Evolutionary conservation across 1,140 invertebrate species (phyloP).

Genomic region (Drosophila funebris): DNA sequence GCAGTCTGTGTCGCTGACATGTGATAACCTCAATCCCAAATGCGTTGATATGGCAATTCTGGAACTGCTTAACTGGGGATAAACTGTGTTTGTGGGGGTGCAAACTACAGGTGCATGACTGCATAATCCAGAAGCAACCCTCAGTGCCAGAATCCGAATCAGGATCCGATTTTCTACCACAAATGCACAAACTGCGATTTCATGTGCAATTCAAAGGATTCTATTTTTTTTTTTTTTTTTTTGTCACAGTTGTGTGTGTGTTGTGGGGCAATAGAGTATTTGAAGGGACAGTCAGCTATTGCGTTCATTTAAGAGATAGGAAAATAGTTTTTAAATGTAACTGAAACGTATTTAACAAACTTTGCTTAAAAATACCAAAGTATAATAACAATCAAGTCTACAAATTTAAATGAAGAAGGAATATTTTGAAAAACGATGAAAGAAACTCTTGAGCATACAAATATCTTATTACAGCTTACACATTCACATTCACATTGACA

Average conservation of each 20-base stretch:
- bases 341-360: neutral
- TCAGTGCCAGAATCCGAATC: constrained; percentile 10
- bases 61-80: neutral
- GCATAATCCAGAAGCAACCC: constrained; percentile 54
- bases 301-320: neutral
- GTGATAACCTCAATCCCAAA: constrained; percentile 72
- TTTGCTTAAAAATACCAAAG: neutral
- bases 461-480: constrained; percentile 1
- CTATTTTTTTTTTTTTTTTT: too few species aligned
- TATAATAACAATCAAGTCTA: too few species aligned
- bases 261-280: neutral
- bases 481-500: neutral
- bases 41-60: constrained; percentile 71
- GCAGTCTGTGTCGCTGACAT: constrained; percentile 67
- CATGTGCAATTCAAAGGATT: constrained; percentile 24
- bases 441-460: neutral
- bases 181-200: constrained; percentile 69
- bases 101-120: constrained; percentile 50
- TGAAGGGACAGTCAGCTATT: neutral
- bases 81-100: neutral
- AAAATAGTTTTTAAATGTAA: neutral
- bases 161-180: constrained; percentile 7
- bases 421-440: neutral
- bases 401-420: neutral
- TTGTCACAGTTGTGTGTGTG: constrained; percentile 29